Base-by-base conservation (phyloP, 2,113 vertebrate species). In the Ochotona curzoniae region DNA sequence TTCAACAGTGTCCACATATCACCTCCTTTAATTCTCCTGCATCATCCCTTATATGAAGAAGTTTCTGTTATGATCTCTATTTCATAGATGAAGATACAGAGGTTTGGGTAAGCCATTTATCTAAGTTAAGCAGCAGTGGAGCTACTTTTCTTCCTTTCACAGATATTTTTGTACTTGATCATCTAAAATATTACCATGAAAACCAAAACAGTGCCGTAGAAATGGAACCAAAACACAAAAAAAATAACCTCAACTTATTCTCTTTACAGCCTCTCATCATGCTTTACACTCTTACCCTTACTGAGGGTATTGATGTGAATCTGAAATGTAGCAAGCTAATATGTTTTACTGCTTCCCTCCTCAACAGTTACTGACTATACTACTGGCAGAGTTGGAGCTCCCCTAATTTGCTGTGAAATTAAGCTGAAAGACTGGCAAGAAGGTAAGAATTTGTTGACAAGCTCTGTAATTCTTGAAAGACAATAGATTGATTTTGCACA, bases 391-490 rank as follows among this genome's bases (percentile, higher is more conserved):
- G 99, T 99, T 38, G 99, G 99, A 80, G 99, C 99, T 61, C 99
- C 99, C 87, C 98, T 99, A 20, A 98, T 99, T 96, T 99, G 99
- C 96, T 99, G 99, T 96, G 99, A 99, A 98, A 97, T 99, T 96
- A 98, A 98, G 94, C 96, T 99, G 35, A 98, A 98, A 95, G 99
- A 99, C 96, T 99, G 99, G 99, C 97, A 98, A 95, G 99, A 99
- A 98, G 99, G 99, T 99, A 98, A 95, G 97, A 87, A 44, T 92
- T 88, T 64, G 70, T 81, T 83, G 71, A 49, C 28, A 70, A 70
- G 23, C 7, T 14, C 79, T 69, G 11, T 13, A 85, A 89, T 83
- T 83, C 20, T 70, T 64, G 14, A 2, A 81, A 87, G 32, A 60
- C n/a, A 14, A 11, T 20, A 32, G 54, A 92, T 44, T 35, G 25